Conservation (phyloP, 2,113 vertebrate genomes). For the Ceyx margarethae region DNA sequence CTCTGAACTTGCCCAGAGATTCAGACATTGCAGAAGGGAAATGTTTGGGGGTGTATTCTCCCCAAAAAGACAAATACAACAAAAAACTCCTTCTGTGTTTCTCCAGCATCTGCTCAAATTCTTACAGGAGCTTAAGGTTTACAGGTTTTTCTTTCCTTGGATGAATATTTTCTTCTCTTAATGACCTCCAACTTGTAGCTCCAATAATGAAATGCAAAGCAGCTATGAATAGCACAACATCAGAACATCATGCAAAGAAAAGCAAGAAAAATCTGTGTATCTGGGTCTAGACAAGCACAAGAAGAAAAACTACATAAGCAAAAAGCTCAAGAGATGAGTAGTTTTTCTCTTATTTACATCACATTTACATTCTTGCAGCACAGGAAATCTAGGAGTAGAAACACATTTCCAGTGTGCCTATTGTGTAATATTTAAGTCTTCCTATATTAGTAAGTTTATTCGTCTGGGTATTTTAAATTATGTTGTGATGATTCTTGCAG, state of each 20-base stretch:
- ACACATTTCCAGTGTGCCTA: background rate
- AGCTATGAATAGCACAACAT: background rate
- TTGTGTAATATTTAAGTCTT: background rate
- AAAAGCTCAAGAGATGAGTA: background rate
- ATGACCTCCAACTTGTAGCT: background rate
- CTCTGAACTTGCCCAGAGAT: background rate
- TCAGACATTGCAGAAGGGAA: background rate
- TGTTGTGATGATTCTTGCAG: background rate
- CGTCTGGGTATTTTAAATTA: background rate
- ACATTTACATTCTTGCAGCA: background rate
- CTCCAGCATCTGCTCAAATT: background rate
- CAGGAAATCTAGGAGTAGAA: too few relatives aligned
- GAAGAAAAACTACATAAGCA: background rate
- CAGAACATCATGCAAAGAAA: background rate
- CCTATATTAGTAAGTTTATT: background rate
- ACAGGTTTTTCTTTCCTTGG: background rate
- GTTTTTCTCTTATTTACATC: background rate
- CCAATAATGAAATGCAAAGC: background rate
- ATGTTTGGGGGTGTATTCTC: background rate
- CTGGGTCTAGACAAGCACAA: background rate
- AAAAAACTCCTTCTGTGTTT: background rate
- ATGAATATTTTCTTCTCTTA: background rate
- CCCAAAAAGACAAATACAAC: background rate
- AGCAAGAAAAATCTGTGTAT: rapidly evolving
- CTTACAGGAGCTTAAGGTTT: background rate